Percentiles rank a stretch among this genome's conserved stretches.
phyloP scores from a whole-genome alignment of 2,113 vertebrate genomes.

The Danio rerio region DNA sequence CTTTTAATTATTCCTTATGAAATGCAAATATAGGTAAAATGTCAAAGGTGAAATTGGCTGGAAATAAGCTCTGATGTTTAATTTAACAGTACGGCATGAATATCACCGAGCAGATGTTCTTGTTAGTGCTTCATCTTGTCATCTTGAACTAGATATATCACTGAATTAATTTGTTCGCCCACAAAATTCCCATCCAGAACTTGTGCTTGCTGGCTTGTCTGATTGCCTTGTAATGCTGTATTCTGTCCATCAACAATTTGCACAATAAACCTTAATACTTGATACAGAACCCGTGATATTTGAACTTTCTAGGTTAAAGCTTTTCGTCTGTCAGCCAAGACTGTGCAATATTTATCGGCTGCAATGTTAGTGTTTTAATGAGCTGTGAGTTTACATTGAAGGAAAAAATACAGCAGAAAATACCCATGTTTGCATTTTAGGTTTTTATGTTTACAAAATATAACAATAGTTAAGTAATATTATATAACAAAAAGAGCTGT shows the following conservation, averaged over 20 bases:
- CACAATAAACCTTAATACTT: neutral
- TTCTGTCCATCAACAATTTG: neutral
- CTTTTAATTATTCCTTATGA: neutral
- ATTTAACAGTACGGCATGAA: slow-evolving; percentile 22
- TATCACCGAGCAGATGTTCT: neutral
- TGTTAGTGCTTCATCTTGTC: slow-evolving; percentile 4
- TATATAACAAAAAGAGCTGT: too few species aligned
- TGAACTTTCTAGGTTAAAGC: neutral
- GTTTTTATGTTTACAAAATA: too few species aligned
- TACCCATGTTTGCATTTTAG: too few species aligned
- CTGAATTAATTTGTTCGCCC: slow-evolving; percentile 9
- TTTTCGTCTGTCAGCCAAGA: neutral
- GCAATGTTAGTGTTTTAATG: too few species aligned
- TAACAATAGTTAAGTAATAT: too few species aligned
- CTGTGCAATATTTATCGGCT: too few species aligned
- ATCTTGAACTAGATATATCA: neutral
- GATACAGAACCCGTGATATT: neutral
- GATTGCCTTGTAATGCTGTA: neutral
- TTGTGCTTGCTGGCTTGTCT: neutral
- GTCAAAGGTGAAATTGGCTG: slow-evolving; percentile 36
- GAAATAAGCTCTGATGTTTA: slow-evolving; percentile 19
- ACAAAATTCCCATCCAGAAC: neutral
- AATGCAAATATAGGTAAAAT: slow-evolving; percentile 36
- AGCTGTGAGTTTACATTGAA: too few species aligned
- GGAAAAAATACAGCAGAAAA: too few species aligned